Evolutionary conservation across 2,113 vertebrate species (phyloP).

Genomic region (Aspiorhynchus laticeps): DNA sequence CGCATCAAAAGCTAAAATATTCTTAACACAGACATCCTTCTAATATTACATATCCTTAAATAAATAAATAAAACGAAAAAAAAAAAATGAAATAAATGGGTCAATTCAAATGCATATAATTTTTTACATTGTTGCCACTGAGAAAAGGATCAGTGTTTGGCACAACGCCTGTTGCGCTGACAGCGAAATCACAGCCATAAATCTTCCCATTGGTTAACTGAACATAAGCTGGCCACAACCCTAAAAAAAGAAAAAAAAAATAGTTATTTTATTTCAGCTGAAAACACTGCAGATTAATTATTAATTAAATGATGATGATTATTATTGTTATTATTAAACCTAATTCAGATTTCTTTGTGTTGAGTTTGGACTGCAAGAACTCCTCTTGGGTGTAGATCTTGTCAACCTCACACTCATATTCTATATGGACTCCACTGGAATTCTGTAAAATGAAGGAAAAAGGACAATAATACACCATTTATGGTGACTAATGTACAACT

Average conservation of each 20-base stretch:
- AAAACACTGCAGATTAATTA: not conserved
- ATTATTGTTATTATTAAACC: constrained; percentile 56
- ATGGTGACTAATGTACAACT: not conserved
- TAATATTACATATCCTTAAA: no score
- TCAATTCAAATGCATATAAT: constrained; percentile 34
- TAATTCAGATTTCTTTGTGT: constrained; percentile 55
- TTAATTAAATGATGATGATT: not conserved
- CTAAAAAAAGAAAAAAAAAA: constrained; percentile 58
- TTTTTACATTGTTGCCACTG: constrained; percentile 82
- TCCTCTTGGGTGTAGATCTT: constrained; percentile 82
- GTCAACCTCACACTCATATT: constrained; percentile 87
- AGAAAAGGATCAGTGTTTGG: constrained; percentile 88
- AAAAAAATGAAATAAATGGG: not conserved
- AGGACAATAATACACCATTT: not conserved
- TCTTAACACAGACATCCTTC: no score
- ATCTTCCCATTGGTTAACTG: constrained; percentile 87
- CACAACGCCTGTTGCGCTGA: constrained; percentile 93
- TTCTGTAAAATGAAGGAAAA: constrained; percentile 70
- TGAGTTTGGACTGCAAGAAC: constrained; percentile 69
- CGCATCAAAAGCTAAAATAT: no score
- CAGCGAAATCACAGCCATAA: constrained; percentile 91
- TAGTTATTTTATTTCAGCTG: not conserved
- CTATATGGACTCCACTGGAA: constrained; percentile 83
- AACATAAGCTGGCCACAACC: constrained; percentile 87
- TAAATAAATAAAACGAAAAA: not conserved